These are phyloP conservation scores for Palythoa grandiflora DNA, from an alignment of 92 coral and sea anemone genomes.

Conservation along the genomic window DNA sequence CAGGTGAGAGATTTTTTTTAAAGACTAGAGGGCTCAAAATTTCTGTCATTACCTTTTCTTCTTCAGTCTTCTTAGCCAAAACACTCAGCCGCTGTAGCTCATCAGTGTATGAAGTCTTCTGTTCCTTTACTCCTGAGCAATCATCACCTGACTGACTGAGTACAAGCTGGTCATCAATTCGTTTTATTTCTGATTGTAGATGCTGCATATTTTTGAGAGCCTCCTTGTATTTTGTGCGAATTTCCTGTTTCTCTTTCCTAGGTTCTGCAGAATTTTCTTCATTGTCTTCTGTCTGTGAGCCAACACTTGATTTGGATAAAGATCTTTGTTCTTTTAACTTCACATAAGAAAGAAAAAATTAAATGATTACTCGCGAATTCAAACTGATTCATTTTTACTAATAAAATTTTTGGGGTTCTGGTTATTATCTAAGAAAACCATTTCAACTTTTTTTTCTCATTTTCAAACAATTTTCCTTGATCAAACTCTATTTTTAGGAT, in stretches of 20 bases:
- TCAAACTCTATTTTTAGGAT: too few relatives aligned
- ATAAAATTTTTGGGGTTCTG: background rate
- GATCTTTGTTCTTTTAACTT: constrained; percentile 37
- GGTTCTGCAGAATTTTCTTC: constrained; percentile 62
- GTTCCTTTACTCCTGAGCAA: constrained; percentile 55
- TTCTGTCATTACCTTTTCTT: constrained; percentile 69
- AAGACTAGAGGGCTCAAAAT: background rate
- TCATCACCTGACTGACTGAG: constrained; percentile 59
- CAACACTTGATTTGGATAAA: constrained; percentile 53
- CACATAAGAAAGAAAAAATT: background rate
- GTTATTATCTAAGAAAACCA: too few relatives aligned
- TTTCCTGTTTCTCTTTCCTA: constrained; percentile 72
- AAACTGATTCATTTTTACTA: background rate
- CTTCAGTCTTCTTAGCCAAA: constrained; percentile 69
- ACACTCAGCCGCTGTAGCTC: constrained; percentile 76
- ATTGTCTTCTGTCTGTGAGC: constrained; percentile 77
- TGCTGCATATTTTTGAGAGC: constrained; percentile 66
- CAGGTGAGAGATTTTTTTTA: too few relatives aligned
- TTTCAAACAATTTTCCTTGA: too few relatives aligned
- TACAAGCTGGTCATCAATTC: constrained; percentile 72
- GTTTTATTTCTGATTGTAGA: constrained; percentile 70
- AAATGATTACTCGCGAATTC: background rate
- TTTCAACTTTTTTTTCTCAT: too few relatives aligned
- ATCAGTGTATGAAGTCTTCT: constrained; percentile 67
- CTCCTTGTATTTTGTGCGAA: constrained; percentile 76